Base-by-base conservation (phyloP, 2,888 invertebrate species). In the Sarcophaga subvicina region DNA sequence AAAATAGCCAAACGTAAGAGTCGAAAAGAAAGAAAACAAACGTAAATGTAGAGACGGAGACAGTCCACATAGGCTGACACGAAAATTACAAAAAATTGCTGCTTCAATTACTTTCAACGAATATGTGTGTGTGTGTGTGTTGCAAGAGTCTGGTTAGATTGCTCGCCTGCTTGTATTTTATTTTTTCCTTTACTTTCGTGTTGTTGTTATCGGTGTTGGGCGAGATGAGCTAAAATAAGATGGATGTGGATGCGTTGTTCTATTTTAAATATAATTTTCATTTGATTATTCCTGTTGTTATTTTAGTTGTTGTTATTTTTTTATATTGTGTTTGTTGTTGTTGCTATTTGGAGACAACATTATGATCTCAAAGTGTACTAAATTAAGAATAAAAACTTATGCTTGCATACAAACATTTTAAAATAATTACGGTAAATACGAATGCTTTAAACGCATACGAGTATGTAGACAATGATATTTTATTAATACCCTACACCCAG, bases 201-300 rank as follows among this genome's bases (percentile, higher is more conserved):
- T 4, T 49, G 11, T 49, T 49, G 10, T 49, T 49, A 0, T 12
- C 1, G 14, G 0, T 49, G 11, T 49, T 80, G 76, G 47, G 76
- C 45, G 70, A 71, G 77, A 59, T 71, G 59, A 60, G 62, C n/a
- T 62, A 11, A 20, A n/a, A 62, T 62, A 62, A 62, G 62, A 54
- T 17, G 22, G 5, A 17, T 25, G 64, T 83, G 71, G 64, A 86
- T 83, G 83, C 86, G 82, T 78, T 80, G 80, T 60, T 86, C 86
- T 83, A 86, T 86, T 86, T 86, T 73, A 77, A 73, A 77, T 14
- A 72, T 54, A 83, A 79, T 80, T 80, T 85, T 80, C 70, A 75
- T 22, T 83, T 77, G 63, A 69, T 81, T 76, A 45, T 77, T 77
- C 12, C n/a, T 62, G 22, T 62, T 45, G 20, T 71, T 71, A 10